These are phyloP conservation scores for Apamea epomidion DNA, from an alignment of 2,888 invertebrate species.

Conservation along the genomic window DNA sequence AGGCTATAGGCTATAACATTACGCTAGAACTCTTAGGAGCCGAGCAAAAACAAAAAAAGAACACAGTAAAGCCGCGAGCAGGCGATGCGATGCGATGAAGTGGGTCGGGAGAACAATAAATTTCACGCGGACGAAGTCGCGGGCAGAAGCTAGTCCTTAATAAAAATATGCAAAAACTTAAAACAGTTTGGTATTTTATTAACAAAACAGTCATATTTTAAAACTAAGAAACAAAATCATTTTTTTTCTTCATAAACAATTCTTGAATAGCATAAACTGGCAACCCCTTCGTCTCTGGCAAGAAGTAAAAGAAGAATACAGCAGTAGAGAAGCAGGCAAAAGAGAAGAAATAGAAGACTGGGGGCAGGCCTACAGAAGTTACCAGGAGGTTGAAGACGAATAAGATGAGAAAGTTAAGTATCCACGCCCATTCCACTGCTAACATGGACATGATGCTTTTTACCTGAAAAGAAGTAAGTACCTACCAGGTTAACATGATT, in stretches of 20 bases:
- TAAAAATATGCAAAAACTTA: neutral
- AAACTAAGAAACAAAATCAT: neutral
- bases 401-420: slow-evolving; percentile 75
- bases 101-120: too few relatives aligned
- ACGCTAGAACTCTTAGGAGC: too few relatives aligned
- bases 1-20: too few relatives aligned
- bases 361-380: slow-evolving; percentile 71
- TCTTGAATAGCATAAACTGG: slow-evolving; percentile 77
- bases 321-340: slow-evolving; percentile 69
- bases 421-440: slow-evolving; percentile 77
- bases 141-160: too few relatives aligned
- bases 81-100: too few relatives aligned
- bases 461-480: slow-evolving; percentile 72
- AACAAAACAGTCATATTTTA: neutral
- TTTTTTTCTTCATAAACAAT: slow-evolving; percentile 63
- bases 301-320: slow-evolving; percentile 67
- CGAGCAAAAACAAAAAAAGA: too few relatives aligned
- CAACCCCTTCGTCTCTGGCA: slow-evolving; percentile 80
- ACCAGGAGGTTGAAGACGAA: slow-evolving; percentile 77
- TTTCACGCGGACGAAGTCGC: too few relatives aligned
- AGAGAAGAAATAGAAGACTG: slow-evolving; percentile 79
- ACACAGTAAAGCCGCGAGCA: too few relatives aligned
- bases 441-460: slow-evolving; percentile 77
- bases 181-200: neutral
- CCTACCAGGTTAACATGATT: slow-evolving; percentile 24